Percentiles rank a stretch among this genome's conserved stretches.
phyloP scores from a whole-genome alignment of 2,888 invertebrate genomes.

The Capitulum mitella region DNA sequence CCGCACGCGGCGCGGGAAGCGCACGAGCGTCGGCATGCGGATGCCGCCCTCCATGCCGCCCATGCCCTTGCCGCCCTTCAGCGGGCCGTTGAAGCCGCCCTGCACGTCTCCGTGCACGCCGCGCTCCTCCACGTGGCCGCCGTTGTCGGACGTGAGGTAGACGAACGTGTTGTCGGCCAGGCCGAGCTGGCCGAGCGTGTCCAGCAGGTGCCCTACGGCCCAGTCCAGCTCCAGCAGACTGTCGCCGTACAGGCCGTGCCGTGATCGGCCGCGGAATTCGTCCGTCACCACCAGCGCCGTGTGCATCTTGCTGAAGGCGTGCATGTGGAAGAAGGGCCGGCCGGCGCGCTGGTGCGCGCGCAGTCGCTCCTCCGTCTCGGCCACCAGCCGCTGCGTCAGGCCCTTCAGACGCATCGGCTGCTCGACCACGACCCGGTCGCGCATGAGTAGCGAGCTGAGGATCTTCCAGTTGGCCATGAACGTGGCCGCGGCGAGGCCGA shows the following conservation, averaged over 20 bases:
- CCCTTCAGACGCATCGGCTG: conserved; percentile 46
- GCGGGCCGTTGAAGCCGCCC: conserved; percentile 37
- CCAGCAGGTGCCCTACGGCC: too few relatives aligned
- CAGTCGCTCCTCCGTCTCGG: conserved; percentile 39
- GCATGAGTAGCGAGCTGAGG: conserved; percentile 42
- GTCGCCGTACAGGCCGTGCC: conserved; percentile 36
- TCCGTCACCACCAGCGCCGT: too few relatives aligned
- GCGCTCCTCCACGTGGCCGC: conserved; percentile 34
- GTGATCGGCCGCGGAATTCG: too few relatives aligned
- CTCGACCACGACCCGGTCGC: conserved; percentile 46
- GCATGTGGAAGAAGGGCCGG: too few relatives aligned
- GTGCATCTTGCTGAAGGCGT: too few relatives aligned
- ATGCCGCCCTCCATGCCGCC: conserved; percentile 48
- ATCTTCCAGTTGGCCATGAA: conserved; percentile 39
- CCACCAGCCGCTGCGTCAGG: conserved; percentile 43
- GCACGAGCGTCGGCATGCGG: conserved; percentile 50
- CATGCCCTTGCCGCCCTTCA: conserved; percentile 38
- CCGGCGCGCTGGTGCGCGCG: too few relatives aligned
- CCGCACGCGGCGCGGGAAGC: conserved; percentile 48
- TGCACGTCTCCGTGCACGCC: conserved; percentile 31
- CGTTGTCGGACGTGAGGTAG: conserved; percentile 50
- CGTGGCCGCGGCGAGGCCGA: too few relatives aligned
- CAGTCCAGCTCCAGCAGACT: too few relatives aligned
- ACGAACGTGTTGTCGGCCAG: too few relatives aligned
- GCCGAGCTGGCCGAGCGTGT: too few relatives aligned